phyloP scores from a whole-genome alignment of 2,888 invertebrate genomes.

The Invenusta paracnida region DNA sequence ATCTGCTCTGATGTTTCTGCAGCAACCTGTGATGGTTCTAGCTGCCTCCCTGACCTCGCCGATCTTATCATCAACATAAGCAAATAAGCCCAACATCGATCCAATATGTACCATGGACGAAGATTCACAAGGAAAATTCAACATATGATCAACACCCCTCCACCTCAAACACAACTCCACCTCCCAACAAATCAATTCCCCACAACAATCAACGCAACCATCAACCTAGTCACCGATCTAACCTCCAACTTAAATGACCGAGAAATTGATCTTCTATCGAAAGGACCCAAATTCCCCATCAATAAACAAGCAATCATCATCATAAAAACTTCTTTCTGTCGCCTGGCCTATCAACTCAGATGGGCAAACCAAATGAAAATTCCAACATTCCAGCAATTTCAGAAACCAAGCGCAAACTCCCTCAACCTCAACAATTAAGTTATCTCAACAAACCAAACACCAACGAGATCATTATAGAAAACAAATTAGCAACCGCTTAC shows the following conservation, averaged over 20 bases:
- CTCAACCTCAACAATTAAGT: background rate
- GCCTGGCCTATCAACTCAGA: background rate
- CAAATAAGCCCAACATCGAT: too few species aligned
- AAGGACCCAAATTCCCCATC: background rate
- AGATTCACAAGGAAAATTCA: too few species aligned
- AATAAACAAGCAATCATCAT: background rate
- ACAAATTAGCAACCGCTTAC: slow-evolving; percentile 19
- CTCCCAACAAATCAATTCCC: background rate
- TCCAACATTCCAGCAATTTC: too few species aligned
- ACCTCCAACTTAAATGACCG: background rate
- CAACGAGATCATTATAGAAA: slow-evolving; percentile 11
- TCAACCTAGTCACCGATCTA: background rate
- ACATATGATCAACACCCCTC: too few species aligned
- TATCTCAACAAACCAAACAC: slow-evolving; percentile 14
- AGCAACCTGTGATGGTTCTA: too few species aligned
- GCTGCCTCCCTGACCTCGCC: too few species aligned
- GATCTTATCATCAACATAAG: too few species aligned
- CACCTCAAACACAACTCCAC: too few species aligned
- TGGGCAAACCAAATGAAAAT: background rate
- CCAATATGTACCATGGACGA: too few species aligned
- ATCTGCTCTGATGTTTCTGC: too few species aligned
- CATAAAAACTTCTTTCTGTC: background rate
- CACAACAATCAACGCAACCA: background rate
- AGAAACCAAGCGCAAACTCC: background rate
- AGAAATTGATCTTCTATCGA: background rate